These are phyloP conservation scores for Sinonovacula constricta DNA, from an alignment of 1,140 invertebrate genomes.

Conservation along the genomic window DNA sequence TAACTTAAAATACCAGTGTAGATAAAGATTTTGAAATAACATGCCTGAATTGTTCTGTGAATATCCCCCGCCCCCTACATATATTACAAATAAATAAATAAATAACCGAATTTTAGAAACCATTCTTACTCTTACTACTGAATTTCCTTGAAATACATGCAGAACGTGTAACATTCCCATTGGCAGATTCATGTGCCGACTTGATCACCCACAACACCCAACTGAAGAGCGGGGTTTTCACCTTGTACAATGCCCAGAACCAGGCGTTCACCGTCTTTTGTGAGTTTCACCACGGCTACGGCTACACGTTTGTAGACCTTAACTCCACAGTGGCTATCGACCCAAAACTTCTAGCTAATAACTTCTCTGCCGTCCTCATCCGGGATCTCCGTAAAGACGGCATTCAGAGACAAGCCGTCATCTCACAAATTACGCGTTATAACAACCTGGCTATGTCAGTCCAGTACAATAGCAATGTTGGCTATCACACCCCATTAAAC, in stretches of 20 bases:
- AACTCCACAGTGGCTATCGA: constrained; percentile 11
- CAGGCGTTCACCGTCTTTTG: constrained; percentile 40
- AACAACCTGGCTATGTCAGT: constrained; percentile 12
- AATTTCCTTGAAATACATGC: too few relatives aligned
- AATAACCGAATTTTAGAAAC: too few relatives aligned
- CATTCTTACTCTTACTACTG: too few relatives aligned
- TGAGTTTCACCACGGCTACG: constrained; percentile 37
- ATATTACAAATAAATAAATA: too few relatives aligned
- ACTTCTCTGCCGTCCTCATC: constrained; percentile 11
- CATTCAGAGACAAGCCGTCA: constrained; percentile 17
- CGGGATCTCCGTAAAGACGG: constrained; percentile 37
- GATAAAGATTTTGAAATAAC: too few relatives aligned
- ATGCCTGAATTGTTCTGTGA: too few relatives aligned
- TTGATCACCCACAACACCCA: constrained; percentile 35
- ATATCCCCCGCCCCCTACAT: too few relatives aligned
- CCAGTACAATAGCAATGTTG: constrained; percentile 26
- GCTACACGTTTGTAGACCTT: constrained; percentile 31
- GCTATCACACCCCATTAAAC: constrained; percentile 13
- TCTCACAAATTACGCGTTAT: constrained; percentile 27
- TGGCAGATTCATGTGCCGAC: constrained; percentile 39
- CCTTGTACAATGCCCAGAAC: constrained; percentile 25
- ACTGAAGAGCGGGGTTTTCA: constrained; percentile 17
- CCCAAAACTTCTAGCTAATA: constrained; percentile 20
- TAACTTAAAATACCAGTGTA: too few relatives aligned
- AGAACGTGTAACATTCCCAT: too few relatives aligned